Evolutionary conservation across 2,888 invertebrate genomes (phyloP), one percentile per base, ranked within the genome.

Genomic region (Himalopsyche anomala): DNA sequence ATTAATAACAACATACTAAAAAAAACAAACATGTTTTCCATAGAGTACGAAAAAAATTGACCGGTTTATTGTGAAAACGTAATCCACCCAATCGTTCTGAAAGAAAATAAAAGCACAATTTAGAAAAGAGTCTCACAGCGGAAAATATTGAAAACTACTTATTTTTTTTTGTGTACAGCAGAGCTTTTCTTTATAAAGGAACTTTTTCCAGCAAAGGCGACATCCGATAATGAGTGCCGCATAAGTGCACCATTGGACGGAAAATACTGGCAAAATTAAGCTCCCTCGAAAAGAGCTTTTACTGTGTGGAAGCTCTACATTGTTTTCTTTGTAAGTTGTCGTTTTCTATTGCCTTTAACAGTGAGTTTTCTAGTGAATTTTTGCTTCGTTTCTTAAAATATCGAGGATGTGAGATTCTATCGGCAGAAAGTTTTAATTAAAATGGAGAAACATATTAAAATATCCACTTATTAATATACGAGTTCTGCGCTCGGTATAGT

Each of bases 211-310:
- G 74, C 36, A 28, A 38, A 4, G 36, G 74, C 74, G 74, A 74
- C 74, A 74, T 74, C 36, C 74, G 74, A 74, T 74, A 74, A 74
- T 74, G 74, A 74, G 74, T 74, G 74, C 74, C 74, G 74, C 74
- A 74, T 74, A 74, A 74, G 74, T 74, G 74, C 74, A 74, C 74
- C 36, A 74, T 74, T 74, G 74, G 74, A 36, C 38, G 12, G 74
- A 62, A 74, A 74, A 36, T 74, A 74, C 15, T 36, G 36, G 12
- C 36, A 38, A 74, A 74, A 74, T 74, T 74, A 74, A 74, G 74
- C 74, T 62, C n/a, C 12, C 51, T 51, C 74, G 74, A 51, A 45
- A 45, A 74, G 74, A 36, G 74, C 74, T 12, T 74, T 74, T 74
- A 74, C 38, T 36, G 15, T 12, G 74, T 38, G 4, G 5, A 36